Conservation (phyloP, 2,797 vertebrate genomes). For the Tauraco hartlaubi region DNA sequence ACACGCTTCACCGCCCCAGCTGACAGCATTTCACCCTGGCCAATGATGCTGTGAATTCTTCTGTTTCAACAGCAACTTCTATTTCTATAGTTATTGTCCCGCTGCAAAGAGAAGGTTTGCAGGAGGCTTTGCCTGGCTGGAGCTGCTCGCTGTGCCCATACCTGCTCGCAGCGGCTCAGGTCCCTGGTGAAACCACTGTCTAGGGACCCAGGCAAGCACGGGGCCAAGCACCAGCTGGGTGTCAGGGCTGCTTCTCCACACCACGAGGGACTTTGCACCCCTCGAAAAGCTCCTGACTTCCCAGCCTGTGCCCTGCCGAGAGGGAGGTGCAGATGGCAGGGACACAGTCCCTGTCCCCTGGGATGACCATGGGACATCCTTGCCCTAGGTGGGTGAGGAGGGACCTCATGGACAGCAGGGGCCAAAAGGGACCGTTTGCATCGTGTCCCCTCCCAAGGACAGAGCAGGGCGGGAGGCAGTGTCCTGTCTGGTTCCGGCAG, state of each 20-base stretch:
- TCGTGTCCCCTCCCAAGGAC: neutral
- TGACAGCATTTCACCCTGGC: neutral
- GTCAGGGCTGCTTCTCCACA: neutral
- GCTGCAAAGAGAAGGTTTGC: neutral
- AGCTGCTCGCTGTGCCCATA: neutral
- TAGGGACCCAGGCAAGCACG: fast-evolving
- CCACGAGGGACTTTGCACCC: neutral
- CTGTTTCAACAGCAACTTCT: neutral
- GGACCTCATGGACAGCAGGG: fast-evolving
- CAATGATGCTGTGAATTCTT: fast-evolving
- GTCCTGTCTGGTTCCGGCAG: neutral
- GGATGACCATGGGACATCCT: neutral
- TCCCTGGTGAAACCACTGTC: neutral
- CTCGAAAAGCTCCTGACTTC: neutral
- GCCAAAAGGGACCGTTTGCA: neutral
- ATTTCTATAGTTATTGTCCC: neutral
- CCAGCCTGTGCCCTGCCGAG: neutral
- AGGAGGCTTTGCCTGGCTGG: neutral
- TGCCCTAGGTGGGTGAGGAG: neutral
- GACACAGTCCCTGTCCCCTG: fast-evolving
- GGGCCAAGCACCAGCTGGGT: neutral
- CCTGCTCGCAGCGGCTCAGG: neutral
- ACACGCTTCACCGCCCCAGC: fast-evolving
- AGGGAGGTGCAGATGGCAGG: neutral
- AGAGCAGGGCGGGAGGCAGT: neutral